These are phyloP conservation scores for Drosophila helvetica DNA, from an alignment of 2,888 invertebrate genomes.

Conservation along the genomic window DNA sequence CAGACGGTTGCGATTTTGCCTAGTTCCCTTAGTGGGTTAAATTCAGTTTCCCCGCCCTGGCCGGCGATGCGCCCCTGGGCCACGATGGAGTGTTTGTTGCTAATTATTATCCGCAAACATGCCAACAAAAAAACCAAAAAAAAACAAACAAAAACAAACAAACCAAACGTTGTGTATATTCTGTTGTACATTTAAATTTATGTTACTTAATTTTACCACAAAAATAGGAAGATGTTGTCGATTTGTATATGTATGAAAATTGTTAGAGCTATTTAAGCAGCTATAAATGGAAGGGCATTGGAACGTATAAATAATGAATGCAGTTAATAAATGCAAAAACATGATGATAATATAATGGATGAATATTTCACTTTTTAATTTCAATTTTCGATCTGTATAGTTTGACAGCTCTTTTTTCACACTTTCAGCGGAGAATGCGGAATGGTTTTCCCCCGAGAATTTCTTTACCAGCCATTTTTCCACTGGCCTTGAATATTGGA, in stretches of 20 bases:
- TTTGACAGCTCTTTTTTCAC: no score
- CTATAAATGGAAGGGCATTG: conserved; percentile 13
- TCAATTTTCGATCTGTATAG: not conserved
- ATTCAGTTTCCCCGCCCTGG: conserved; percentile 77
- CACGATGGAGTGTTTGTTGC: conserved; percentile 39
- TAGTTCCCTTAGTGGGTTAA: conserved; percentile 83
- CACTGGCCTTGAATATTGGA: no score
- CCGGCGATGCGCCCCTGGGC: conserved; percentile 68
- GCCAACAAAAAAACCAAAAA: conserved; percentile 27
- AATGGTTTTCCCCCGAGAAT: no score
- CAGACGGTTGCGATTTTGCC: conserved; percentile 81
- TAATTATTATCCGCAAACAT: conserved; percentile 40
- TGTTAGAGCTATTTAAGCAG: conserved; percentile 53
- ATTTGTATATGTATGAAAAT: conserved; percentile 56
- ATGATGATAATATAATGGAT: conserved; percentile 6
- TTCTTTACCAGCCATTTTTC: no score
- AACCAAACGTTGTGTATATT: conserved; percentile 44
- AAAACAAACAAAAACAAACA: conserved; percentile 21
- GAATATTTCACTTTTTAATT: conserved; percentile 8
- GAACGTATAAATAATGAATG: conserved; percentile 37
- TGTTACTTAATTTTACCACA: conserved; percentile 23
- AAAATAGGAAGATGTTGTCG: conserved; percentile 52
- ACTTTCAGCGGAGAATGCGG: no score
- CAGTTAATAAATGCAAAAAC: conserved; percentile 41
- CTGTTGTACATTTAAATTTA: conserved; percentile 34